Conservation (phyloP, 2,113 vertebrate genomes). For the Caloenas nicobarica region DNA sequence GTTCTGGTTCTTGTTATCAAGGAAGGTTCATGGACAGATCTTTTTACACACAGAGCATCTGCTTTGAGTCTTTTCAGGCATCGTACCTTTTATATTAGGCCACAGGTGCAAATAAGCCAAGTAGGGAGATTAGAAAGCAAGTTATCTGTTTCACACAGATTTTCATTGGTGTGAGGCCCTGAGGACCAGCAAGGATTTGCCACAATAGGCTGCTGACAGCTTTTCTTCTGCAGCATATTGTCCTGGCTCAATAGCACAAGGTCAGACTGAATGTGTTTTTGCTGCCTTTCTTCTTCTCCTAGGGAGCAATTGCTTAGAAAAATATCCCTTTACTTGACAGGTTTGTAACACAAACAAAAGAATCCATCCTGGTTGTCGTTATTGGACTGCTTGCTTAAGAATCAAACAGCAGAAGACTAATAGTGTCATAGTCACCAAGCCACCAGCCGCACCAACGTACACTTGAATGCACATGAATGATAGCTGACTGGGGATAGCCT, state of each 20-base stretch:
- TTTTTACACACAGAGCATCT: not conserved
- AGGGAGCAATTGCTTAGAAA: conserved; percentile 47
- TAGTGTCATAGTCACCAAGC: not conserved
- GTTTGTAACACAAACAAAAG: conserved; percentile 38
- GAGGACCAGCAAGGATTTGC: not conserved
- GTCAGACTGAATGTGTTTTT: conserved; percentile 33
- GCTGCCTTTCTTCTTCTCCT: not conserved
- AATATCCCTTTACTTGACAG: conserved; percentile 43
- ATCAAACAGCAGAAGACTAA: conserved; percentile 9
- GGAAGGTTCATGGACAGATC: not conserved
- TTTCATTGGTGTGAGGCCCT: conserved; percentile 11
- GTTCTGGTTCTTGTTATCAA: not conserved
- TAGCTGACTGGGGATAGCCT: not conserved
- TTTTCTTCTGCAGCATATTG: not conserved
- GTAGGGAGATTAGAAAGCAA: conserved; percentile 13
- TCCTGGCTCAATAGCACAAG: conserved; percentile 52
- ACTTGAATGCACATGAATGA: not conserved
- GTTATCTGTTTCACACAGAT: conserved; percentile 18
- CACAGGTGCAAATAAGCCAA: not conserved
- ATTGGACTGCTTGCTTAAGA: conserved; percentile 23
- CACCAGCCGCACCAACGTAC: not conserved
- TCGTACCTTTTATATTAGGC: not conserved
- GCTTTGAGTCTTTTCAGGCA: not conserved
- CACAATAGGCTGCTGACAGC: conserved; percentile 37
- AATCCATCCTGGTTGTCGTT: conserved; percentile 26